Evolutionary conservation across 2,888 invertebrate species (phyloP).

Genomic region (Meta bourneti): DNA sequence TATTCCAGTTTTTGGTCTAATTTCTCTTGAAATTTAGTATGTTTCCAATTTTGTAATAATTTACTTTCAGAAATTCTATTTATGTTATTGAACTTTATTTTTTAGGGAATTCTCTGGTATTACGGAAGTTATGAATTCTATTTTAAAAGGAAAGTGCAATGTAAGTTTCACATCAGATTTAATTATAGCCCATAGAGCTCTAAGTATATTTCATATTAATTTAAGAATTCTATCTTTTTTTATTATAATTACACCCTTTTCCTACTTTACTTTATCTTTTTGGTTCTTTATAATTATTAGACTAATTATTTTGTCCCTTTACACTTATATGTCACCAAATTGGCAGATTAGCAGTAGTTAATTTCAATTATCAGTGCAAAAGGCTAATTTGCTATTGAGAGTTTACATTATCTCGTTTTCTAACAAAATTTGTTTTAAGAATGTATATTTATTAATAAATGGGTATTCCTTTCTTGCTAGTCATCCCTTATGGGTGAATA

Average conservation of each 20-base stretch:
- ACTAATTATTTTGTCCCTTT: not conserved
- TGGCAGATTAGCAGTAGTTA: not conserved
- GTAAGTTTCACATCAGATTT: constrained; percentile 4
- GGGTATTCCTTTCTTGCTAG: no score
- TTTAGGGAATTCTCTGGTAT: not conserved
- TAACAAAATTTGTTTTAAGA: no score
- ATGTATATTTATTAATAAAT: no score
- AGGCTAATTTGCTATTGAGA: no score
- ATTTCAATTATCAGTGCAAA: not conserved
- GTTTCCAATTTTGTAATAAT: not conserved
- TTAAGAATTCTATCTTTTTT: not conserved
- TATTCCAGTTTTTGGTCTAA: no score
- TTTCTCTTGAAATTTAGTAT: no score
- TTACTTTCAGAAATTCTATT: not conserved
- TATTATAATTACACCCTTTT: not conserved
- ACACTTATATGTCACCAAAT: no score
- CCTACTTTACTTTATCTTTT: not conserved
- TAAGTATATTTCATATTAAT: not conserved
- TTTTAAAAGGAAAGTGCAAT: constrained; percentile 9
- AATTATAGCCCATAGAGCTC: not conserved
- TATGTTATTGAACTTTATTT: not conserved
- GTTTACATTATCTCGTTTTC: no score
- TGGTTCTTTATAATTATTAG: not conserved
- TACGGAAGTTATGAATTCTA: not conserved
- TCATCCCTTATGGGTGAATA: no score